Evolutionary conservation across 2,797 vertebrate genomes (phyloP), one percentile per base, ranked within the genome.

Genomic region (Alfaro cultratus): DNA sequence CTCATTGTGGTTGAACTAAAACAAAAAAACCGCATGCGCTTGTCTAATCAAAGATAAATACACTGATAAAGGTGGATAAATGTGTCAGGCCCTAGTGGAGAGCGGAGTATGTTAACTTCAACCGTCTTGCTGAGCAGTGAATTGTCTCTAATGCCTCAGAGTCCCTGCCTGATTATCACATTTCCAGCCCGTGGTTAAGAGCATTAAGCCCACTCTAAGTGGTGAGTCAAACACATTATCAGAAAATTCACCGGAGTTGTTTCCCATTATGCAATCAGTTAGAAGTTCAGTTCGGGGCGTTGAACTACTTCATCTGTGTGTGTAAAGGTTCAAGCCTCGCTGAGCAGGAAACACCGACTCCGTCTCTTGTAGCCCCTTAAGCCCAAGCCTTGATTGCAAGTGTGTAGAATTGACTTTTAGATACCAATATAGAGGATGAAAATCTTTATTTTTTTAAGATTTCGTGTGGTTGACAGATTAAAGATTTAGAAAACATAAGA

Each of bases 91-190:
- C 46, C 80, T 79, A 46, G 2, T 0, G 47, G 75, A 86, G 83
- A 86, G 68, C 79, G 71, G 79, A 15, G 57, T 67, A 43, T 57
- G 84, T 84, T 86, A 88, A 84, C 80, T 80, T 43, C 74, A 81
- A 71, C 67, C 55, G 80, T 72, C 83, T 83, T 74, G 77, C 88
- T 79, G 81, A 87, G 83, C 75, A 67, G 80, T 74, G 74, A 80
- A 84, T 77, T 78, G 80, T 82, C 55, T 86, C 73, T 75, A 67
- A 67, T 83, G 86, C 90, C 85, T 88, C 5, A 74, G 88, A 91
- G 83, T 75, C 80, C 79, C 89, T 82, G 90, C 86, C 89, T 85
- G 75, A 88, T 90, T 86, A 90, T 79, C 87, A 86, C 85, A 72
- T 81, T 77, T 87, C 81, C 81, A 83, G 84, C 53, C 21, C 71